A percentile compares a stretch with the other conserved stretches of the same genome.
These are phyloP conservation scores for Ibycter americanus DNA, from an alignment of 2,797 vertebrate genomes.

Conservation along the genomic window DNA sequence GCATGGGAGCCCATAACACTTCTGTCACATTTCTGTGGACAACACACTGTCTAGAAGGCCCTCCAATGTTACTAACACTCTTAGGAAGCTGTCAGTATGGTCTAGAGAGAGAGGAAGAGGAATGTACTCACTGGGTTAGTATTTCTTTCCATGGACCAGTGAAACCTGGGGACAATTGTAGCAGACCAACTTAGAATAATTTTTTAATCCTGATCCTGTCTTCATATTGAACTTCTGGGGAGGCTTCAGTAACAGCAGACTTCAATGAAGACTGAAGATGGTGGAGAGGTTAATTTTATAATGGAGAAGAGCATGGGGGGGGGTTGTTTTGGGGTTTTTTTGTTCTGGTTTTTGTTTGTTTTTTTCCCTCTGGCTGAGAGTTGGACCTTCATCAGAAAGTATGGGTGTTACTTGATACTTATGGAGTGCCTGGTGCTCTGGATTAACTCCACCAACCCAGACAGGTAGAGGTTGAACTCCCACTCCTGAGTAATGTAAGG, in stretches of 20 bases:
- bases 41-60: not conserved
- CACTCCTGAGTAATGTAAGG: rapidly evolving
- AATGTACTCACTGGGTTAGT: not conserved
- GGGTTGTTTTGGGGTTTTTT: rapidly evolving
- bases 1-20: not conserved
- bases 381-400: not conserved
- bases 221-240: not conserved
- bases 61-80: not conserved
- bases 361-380: not conserved
- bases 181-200: not conserved
- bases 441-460: not conserved
- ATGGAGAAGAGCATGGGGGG: not conserved
- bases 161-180: not conserved
- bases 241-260: not conserved
- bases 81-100: not conserved
- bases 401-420: not conserved
- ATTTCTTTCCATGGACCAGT: not conserved
- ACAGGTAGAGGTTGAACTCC: rapidly evolving
- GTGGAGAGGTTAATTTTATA: not conserved
- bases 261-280: not conserved
- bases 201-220: not conserved
- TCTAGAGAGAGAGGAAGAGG: not conserved
- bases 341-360: not conserved
- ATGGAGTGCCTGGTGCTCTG: not conserved
- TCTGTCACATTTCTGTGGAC: not conserved